These are phyloP conservation scores for Natator depressus DNA, from an alignment of 2,113 vertebrate species.

Conservation along the genomic window DNA sequence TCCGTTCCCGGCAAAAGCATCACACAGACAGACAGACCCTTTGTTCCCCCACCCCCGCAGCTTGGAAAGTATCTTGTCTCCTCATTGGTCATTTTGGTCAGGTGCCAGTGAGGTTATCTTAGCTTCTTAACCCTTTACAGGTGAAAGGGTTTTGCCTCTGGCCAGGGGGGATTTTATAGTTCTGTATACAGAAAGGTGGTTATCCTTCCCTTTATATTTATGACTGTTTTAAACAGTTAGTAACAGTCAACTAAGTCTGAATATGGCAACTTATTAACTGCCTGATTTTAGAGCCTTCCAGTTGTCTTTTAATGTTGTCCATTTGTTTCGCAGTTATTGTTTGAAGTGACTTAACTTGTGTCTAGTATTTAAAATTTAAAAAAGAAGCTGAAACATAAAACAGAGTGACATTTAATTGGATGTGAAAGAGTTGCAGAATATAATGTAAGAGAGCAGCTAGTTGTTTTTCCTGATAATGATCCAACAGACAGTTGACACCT, in stretches of 20 bases:
- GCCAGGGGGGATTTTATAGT: too few species aligned
- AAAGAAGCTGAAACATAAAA: not conserved
- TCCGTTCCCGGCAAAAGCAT: too few species aligned
- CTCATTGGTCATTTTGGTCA: too few species aligned
- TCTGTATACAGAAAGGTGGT: too few species aligned
- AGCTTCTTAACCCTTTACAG: too few species aligned
- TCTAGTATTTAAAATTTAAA: not conserved
- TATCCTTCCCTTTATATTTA: too few species aligned
- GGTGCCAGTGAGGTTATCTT: too few species aligned
- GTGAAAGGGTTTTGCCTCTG: too few species aligned
- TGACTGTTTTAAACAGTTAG: constrained; percentile 45
- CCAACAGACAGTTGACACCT: constrained; percentile 68
- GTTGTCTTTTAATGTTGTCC: constrained; percentile 66
- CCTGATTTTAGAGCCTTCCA: constrained; percentile 69
- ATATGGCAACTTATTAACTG: constrained; percentile 62
- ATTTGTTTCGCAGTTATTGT: not conserved
- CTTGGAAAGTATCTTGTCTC: too few species aligned
- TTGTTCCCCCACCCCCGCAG: too few species aligned
- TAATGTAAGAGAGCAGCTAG: constrained; percentile 45
- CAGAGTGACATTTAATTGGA: constrained; percentile 4
- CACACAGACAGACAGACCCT: too few species aligned
- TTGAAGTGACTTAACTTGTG: not conserved
- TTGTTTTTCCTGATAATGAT: constrained; percentile 61
- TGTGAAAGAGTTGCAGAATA: constrained; percentile 32
- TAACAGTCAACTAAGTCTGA: constrained; percentile 37